These are phyloP conservation scores for Urocynchramus pylzowi DNA, from an alignment of 2,113 vertebrate genomes.

Conservation along the genomic window DNA sequence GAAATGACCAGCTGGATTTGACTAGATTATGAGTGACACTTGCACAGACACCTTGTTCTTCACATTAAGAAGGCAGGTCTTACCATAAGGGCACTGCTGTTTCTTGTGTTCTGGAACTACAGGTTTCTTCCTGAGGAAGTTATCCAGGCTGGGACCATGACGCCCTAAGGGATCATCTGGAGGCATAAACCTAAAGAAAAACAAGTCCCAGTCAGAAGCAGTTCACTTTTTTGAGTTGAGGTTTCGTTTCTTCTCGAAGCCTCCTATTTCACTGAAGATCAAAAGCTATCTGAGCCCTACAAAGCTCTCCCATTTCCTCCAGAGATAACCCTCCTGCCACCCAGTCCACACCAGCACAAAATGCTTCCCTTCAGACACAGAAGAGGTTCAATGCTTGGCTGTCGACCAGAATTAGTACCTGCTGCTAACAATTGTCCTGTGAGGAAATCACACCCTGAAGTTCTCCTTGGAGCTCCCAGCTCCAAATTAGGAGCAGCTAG, in stretches of 20 bases:
- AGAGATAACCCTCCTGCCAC: background rate
- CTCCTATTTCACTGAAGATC: background rate
- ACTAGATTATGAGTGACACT: background rate
- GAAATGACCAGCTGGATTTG: background rate
- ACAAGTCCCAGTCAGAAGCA: background rate
- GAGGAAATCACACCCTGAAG: background rate
- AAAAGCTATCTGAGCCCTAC: background rate
- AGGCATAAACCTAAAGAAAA: constrained; percentile 88
- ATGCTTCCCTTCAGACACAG: background rate
- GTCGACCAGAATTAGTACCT: background rate
- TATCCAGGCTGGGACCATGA: constrained; percentile 91
- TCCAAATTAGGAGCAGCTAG: background rate
- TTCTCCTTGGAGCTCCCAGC: background rate
- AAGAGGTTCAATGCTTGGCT: background rate
- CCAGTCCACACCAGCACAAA: background rate
- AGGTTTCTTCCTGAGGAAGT: constrained; percentile 91
- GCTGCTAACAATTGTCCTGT: background rate
- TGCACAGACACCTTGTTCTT: background rate
- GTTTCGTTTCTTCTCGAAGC: background rate
- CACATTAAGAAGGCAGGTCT: background rate
- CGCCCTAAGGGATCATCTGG: constrained; percentile 95
- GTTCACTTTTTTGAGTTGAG: background rate
- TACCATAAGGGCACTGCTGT: constrained; percentile 93
- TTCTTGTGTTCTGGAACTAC: constrained; percentile 81
- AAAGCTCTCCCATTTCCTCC: background rate